These are phyloP conservation scores for Leucophenga montana DNA, from an alignment of 2,888 invertebrate genomes.

Conservation along the genomic window DNA sequence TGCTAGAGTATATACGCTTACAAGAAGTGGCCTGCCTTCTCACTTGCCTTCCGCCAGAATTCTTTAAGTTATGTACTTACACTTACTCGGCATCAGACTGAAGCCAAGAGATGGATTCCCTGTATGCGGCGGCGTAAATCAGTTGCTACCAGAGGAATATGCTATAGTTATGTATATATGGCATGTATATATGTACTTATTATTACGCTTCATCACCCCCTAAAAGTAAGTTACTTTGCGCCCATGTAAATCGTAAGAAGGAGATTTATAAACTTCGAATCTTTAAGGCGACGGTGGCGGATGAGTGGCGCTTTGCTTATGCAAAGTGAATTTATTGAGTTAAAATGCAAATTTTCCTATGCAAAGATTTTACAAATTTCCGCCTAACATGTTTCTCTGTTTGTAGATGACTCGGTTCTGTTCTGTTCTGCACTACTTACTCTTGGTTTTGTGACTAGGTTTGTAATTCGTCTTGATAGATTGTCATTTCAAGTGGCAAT, in stretches of 20 bases:
- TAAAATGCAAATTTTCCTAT: constrained; percentile 70
- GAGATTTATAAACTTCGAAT: constrained; percentile 62
- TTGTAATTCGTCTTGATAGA: constrained; percentile 52
- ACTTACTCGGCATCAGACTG: neutral
- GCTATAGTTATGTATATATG: too few species aligned
- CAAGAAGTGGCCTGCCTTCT: too few species aligned
- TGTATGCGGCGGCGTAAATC: constrained; percentile 16
- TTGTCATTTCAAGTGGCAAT: constrained; percentile 47
- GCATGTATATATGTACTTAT: constrained; percentile 43
- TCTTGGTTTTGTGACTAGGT: constrained; percentile 3
- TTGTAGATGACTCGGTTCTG: neutral
- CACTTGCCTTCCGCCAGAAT: too few species aligned
- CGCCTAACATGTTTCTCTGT: constrained; percentile 57
- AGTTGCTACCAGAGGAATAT: neutral
- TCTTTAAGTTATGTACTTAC: too few species aligned
- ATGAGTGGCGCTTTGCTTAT: constrained; percentile 49
- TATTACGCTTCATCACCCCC: neutral
- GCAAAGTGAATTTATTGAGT: constrained; percentile 72
- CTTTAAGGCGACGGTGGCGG: too few species aligned
- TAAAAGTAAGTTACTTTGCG: neutral
- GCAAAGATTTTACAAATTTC: constrained; percentile 61
- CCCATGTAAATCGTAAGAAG: constrained; percentile 30
- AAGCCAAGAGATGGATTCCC: neutral
- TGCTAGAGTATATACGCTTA: too few species aligned
- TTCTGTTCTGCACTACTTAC: neutral